Evolutionary conservation across 2,797 vertebrate genomes (phyloP).

Genomic region (Synanceia verrucosa): DNA sequence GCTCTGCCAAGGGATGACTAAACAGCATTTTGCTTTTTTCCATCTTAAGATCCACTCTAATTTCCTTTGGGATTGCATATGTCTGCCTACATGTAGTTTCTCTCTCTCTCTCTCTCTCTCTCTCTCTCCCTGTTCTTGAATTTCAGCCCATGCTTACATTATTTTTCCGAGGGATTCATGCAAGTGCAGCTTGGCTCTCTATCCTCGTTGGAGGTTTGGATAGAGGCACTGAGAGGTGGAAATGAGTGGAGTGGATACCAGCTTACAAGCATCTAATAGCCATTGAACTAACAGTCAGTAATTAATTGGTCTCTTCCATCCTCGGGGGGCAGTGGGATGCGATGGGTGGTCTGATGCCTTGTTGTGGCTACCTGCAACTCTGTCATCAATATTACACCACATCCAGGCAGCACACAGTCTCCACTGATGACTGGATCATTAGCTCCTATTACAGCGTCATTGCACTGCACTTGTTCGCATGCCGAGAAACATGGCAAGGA

Average conservation of each 20-base stretch:
- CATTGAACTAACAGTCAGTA: constrained; percentile 70
- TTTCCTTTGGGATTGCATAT: constrained; percentile 25
- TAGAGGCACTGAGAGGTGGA: background rate
- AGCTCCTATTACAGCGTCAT: constrained; percentile 70
- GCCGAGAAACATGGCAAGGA: constrained; percentile 42
- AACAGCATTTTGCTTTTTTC: constrained; percentile 28
- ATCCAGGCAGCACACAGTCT: constrained; percentile 59
- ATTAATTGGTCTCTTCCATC: constrained; percentile 70
- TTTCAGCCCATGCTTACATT: constrained; percentile 24
- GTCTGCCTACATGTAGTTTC: background rate
- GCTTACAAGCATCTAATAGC: constrained; percentile 64
- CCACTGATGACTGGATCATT: constrained; percentile 74
- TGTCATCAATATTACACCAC: constrained; percentile 67
- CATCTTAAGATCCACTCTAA: constrained; percentile 38
- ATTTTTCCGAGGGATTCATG: constrained; percentile 21
- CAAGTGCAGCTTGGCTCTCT: constrained; percentile 24
- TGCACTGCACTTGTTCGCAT: constrained; percentile 50
- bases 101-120: background rate
- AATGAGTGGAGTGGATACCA: constrained; percentile 34
- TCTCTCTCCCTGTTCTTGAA: constrained; percentile 16
- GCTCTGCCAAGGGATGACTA: constrained; percentile 52
- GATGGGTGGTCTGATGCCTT: constrained; percentile 65
- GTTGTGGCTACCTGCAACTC: constrained; percentile 66
- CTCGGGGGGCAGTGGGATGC: constrained; percentile 49
- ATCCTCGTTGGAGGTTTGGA: constrained; percentile 17